Base-by-base conservation (phyloP, 2,888 invertebrate genomes). In the Synanthedon formicaeformis region DNA sequence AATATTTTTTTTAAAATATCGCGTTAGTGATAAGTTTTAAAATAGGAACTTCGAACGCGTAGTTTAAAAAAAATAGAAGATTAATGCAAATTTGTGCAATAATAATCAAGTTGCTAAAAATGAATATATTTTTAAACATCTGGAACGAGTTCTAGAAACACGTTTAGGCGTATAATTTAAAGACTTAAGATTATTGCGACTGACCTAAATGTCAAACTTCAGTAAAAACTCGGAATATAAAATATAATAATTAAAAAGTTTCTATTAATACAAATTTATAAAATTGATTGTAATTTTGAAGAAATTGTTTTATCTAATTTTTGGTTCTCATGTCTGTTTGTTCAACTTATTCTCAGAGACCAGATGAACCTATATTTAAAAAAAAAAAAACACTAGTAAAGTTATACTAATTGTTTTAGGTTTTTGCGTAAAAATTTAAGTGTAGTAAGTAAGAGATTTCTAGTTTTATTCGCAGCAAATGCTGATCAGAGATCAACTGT, bases 401-500 rank as follows among this genome's bases (percentile, higher is more conserved):
- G 34, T 34, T 10, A 10, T 34, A 34, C 10, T 34, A 34, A 34
- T 2, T 34, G 10, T 34, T 34, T 34, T 2, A 3, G 10, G 8
- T 34, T 34, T 27, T 10, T 34, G 34, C 10, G 2, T 34, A 10
- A 34, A 34, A 27, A 27, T 27, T 27, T 8, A 1, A 27, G 27
- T 27, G 3, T 18, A 3, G 27, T 27, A 27, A 18, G 18, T 23
- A 23, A 23, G 18, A 23, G 18, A 23, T 27, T 8, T 27, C 8
- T 34, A 10, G 34, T 8, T 34, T 10, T 34, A 34, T 34, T 5
- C 3, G 0, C 34, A 56, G 59, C 64, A 63, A 60, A 60, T 56
- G 53, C 59, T 65, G 65, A 68, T 65, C 65, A 66, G 58, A 54
- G 59, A 49, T 63, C 61, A 68, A 23, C 65, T 64, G 71, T 70